These are phyloP conservation scores for Eufriesea mexicana DNA, from an alignment of 1,140 invertebrate species.

Conservation along the genomic window DNA sequence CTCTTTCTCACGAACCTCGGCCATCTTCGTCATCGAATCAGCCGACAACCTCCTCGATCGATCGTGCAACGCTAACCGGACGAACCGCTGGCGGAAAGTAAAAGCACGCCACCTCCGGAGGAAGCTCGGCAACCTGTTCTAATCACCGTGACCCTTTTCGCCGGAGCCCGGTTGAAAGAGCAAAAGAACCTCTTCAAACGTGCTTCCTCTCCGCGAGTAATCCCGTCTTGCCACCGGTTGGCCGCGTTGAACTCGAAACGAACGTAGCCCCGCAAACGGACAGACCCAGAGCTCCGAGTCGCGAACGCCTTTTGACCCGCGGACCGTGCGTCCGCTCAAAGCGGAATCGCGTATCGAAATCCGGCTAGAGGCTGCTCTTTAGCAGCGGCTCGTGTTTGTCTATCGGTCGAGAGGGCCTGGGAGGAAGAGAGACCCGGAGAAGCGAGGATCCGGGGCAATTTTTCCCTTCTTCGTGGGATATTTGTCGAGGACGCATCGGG, in stretches of 20 bases:
- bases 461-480: not conserved
- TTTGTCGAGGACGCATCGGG: not conserved
- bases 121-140: not conserved
- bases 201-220: slow-evolving; percentile 12
- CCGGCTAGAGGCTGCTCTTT: not conserved
- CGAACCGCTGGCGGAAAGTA: not conserved
- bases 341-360: slow-evolving; percentile 1
- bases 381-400: slow-evolving; percentile 4
- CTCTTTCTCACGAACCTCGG: not conserved
- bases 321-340: slow-evolving; percentile 25
- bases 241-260: slow-evolving; percentile 1
- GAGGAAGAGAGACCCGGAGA: not conserved
- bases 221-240: not conserved
- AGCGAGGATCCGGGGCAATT: not conserved
- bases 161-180: not conserved
- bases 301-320: slow-evolving; percentile 17
- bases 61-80: not conserved
- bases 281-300: not conserved
- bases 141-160: not conserved
- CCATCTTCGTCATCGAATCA: too few relatives aligned
- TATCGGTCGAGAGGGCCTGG: not conserved
- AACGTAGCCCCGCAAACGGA: not conserved
- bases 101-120: too few relatives aligned
- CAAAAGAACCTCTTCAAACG: not conserved
- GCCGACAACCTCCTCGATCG: not conserved